phyloP scores from a whole-genome alignment of 2,113 vertebrate genomes.

The Bos taurus region DNA sequence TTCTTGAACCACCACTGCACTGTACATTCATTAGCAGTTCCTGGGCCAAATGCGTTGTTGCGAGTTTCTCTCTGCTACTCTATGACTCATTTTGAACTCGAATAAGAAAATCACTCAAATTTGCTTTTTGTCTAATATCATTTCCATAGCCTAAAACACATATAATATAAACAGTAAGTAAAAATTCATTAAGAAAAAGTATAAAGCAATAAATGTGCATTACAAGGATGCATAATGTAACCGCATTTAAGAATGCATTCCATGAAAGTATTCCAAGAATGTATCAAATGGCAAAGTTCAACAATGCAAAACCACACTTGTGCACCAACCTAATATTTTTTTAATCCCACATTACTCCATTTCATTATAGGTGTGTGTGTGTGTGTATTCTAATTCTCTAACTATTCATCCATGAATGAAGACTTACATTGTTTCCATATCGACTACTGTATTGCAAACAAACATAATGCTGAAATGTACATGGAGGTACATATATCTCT shows the following conservation, averaged over 20 bases:
- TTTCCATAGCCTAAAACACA: not conserved
- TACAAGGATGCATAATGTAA: not conserved
- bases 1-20: not conserved
- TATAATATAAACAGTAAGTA: not conserved
- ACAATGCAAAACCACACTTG: not conserved
- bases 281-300: not conserved
- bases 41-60: not conserved
- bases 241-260: not conserved
- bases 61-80: not conserved
- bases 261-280: not conserved
- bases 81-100: not conserved
- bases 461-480: not conserved
- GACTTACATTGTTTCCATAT: not conserved
- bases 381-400: not conserved
- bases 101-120: not conserved
- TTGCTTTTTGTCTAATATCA: not conserved
- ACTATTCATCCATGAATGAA: not conserved
- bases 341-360: not conserved
- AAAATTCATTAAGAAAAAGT: not conserved
- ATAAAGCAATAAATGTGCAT: not conserved
- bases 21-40: not conserved
- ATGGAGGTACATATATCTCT: not conserved
- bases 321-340: not conserved
- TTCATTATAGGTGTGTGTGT: not conserved
- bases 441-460: not conserved